Evolutionary conservation across 2,888 invertebrate species (phyloP), one percentile per base, ranked within the genome.

Genomic region (Serrognathus titanus): DNA sequence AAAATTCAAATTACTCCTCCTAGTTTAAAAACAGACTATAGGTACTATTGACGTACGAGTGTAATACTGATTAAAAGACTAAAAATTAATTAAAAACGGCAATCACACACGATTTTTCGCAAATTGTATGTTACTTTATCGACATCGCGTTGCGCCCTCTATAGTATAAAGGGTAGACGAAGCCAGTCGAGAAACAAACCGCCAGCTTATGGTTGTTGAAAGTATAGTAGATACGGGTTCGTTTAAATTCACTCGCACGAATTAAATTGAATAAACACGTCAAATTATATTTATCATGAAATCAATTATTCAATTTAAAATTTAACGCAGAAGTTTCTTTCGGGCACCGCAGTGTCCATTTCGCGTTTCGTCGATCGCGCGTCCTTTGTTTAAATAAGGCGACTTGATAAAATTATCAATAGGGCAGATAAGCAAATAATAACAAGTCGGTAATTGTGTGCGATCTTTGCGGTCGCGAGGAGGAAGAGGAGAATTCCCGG

Each of bases 261-360:
- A 66, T 65, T 71, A 73, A 73, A 75, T 74, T 74, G 73, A 68
- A 73, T 75, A 75, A 75, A 70, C 70, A 69, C 66, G 63, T 62
- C 56, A 60, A 62, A 64, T 67, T 66, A 63, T 66, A 63, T 56
- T 59, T 57, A 43, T 20, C 63, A 65, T 64, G 62, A 61, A 63
- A 60, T 58, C 63, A 66, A 65, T 71, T 69, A 67, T 69, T 62
- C 67, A 70, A 70, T 58, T 51, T 48, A 51, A 43, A 7, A 5
- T 43, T 43, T 13, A 43, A 9, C 12, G 43, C 24, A 31, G 24
- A 16, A 16, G 43, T 43, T 43, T 43, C 2, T 43, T 9, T 16
- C 16, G 43, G 7, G 43, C 16, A 11, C n/a, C n/a, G n/a, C 16
- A 6, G 11, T n/a, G 13, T 43, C 12, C 43, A 9, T 11, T 10